Evolutionary conservation across 2,113 vertebrate species (phyloP).

Genomic region (Ammodytes dubius): DNA sequence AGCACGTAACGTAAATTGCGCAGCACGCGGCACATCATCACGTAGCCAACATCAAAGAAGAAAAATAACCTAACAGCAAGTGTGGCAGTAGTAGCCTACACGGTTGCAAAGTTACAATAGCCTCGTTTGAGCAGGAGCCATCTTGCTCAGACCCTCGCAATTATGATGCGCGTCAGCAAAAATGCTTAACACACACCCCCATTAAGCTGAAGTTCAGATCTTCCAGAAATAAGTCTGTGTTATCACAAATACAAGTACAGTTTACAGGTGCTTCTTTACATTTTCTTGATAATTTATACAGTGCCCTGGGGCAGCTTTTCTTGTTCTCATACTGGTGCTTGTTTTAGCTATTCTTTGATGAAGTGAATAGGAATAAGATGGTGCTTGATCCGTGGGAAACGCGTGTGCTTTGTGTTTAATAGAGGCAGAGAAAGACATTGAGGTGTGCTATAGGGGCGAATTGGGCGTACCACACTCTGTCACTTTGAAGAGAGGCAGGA

Average conservation of each 20-base stretch:
- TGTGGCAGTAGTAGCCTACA: too few species aligned
- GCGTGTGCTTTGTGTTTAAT: conserved; percentile 47
- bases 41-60: too few species aligned
- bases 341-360: conserved; percentile 64
- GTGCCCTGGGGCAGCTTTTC: conserved; percentile 45
- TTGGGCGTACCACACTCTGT: conserved; percentile 55
- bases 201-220: background rate
- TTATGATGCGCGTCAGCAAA: too few species aligned
- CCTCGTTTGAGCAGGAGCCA: too few species aligned
- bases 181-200: background rate
- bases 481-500: conserved; percentile 68
- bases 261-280: conserved; percentile 15
- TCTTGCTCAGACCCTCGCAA: too few species aligned
- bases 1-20: too few species aligned
- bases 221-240: background rate
- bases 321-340: conserved; percentile 14
- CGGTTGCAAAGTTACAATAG: too few species aligned
- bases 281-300: conserved; percentile 25
- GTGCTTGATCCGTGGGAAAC: conserved; percentile 65
- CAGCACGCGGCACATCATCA: too few species aligned
- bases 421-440: conserved; percentile 38
- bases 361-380: conserved; percentile 54
- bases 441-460: conserved; percentile 58
- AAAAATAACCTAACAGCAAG: too few species aligned
- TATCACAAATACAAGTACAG: background rate